Conservation (phyloP, 2,888 invertebrate species). For the Andrena fulva region DNA sequence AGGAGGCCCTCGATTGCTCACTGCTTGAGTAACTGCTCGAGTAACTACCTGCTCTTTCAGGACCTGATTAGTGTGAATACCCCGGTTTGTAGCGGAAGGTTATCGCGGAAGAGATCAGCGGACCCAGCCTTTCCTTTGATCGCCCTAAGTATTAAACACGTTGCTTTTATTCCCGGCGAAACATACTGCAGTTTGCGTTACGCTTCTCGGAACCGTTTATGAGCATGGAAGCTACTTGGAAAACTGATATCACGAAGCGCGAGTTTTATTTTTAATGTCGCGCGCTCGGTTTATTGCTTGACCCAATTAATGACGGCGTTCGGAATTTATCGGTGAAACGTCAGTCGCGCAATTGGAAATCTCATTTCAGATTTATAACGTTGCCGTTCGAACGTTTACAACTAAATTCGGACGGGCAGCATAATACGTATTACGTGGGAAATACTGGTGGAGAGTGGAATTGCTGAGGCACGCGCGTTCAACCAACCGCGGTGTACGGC, state of each 20-base stretch:
- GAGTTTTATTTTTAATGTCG: slow-evolving; percentile 45
- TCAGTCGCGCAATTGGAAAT: slow-evolving; percentile 32
- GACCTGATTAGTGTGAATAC: too few relatives aligned
- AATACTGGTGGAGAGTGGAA: not conserved
- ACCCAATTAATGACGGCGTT: slow-evolving; percentile 56
- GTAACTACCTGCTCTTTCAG: too few relatives aligned
- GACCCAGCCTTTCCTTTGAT: too few relatives aligned
- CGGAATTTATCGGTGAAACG: slow-evolving; percentile 56
- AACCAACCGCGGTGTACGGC: slow-evolving; percentile 28
- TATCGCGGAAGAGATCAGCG: too few relatives aligned
- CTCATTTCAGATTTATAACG: slow-evolving; percentile 64
- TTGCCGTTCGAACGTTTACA: slow-evolving; percentile 49
- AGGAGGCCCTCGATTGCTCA: too few relatives aligned
- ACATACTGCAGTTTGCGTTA: too few relatives aligned
- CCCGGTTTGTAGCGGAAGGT: too few relatives aligned
- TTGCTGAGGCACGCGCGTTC: not conserved
- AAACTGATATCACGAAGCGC: slow-evolving; percentile 6
- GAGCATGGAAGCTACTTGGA: not conserved
- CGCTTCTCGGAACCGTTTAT: not conserved
- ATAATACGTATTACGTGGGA: slow-evolving; percentile 10
- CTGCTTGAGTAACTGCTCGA: too few relatives aligned
- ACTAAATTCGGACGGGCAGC: slow-evolving; percentile 34
- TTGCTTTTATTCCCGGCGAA: too few relatives aligned
- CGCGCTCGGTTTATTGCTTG: slow-evolving; percentile 50
- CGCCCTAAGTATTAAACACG: too few relatives aligned